Percentiles rank a stretch among this genome's conserved stretches.
Evolutionary conservation across 2,113 vertebrate genomes (phyloP).

Genomic region (Boulengeromyrus knoepffleri): DNA sequence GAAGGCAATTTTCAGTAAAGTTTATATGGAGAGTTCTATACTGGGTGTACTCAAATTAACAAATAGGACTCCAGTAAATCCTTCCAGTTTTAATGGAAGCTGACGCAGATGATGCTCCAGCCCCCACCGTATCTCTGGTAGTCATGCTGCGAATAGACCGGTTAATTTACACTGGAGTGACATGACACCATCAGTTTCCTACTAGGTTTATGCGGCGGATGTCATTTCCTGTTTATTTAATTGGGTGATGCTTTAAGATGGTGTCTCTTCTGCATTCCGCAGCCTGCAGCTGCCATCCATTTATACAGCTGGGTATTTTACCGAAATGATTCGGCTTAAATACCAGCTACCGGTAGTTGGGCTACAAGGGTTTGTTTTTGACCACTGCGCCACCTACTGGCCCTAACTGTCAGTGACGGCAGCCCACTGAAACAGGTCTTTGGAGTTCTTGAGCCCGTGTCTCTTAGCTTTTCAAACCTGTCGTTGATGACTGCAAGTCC

Average conservation of each 20-base stretch:
- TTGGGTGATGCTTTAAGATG: neutral
- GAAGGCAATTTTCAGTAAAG: neutral
- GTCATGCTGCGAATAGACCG: slow-evolving; percentile 50
- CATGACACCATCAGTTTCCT: slow-evolving; percentile 19
- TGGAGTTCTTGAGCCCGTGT: neutral
- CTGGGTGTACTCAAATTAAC: neutral
- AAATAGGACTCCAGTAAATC: slow-evolving; percentile 26
- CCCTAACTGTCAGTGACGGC: neutral
- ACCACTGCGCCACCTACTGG: neutral
- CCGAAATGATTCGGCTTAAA: neutral
- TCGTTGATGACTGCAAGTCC: neutral
- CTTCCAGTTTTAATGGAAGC: slow-evolving; percentile 50
- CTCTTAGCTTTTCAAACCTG: neutral
- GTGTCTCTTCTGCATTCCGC: neutral
- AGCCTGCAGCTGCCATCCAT: neutral
- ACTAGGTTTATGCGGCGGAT: neutral
- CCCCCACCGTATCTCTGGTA: slow-evolving; percentile 51
- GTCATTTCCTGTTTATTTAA: slow-evolving; percentile 3
- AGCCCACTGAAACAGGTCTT: neutral
- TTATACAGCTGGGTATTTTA: neutral
- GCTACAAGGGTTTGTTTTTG: neutral
- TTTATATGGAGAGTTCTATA: neutral
- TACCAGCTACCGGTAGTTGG: neutral
- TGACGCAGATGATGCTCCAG: slow-evolving; percentile 47
- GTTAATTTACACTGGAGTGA: slow-evolving; percentile 6